phyloP scores from a whole-genome alignment of 2,888 invertebrate species.

The Mallateleia sp. region DNA sequence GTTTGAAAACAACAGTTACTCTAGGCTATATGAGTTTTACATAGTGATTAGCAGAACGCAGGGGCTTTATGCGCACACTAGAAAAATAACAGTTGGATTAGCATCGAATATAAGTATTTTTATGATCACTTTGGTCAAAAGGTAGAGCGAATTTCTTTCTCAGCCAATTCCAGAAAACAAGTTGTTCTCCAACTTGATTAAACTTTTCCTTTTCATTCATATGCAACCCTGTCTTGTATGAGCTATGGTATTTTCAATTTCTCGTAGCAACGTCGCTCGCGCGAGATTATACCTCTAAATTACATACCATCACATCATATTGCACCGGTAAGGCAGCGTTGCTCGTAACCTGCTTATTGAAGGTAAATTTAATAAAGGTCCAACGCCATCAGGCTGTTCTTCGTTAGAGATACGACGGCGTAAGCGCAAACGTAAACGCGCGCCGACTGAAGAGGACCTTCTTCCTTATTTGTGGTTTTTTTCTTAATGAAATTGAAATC shows the following conservation, averaged over 20 bases:
- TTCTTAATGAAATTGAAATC: conserved; percentile 66
- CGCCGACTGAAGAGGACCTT: conserved; percentile 30
- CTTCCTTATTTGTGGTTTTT: conserved; percentile 53
- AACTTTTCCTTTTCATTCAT: conserved; percentile 74
- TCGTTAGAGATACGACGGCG: conserved; percentile 70
- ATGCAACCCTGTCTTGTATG: conserved; percentile 74
- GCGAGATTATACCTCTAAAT: conserved; percentile 64
- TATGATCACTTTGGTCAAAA: neutral
- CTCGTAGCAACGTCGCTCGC: conserved; percentile 46
- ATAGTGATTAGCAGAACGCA: too few species aligned
- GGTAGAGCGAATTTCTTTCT: neutral
- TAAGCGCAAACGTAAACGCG: conserved; percentile 58
- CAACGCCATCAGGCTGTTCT: conserved; percentile 71
- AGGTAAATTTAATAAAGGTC: conserved; percentile 82
- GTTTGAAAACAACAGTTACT: too few species aligned
- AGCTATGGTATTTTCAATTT: conserved; percentile 79
- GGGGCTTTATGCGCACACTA: too few species aligned
- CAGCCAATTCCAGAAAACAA: conserved; percentile 40
- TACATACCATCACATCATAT: conserved; percentile 74
- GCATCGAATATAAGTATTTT: neutral
- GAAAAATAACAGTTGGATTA: too few species aligned
- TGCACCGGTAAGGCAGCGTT: conserved; percentile 67
- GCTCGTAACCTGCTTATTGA: conserved; percentile 81
- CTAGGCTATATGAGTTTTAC: too few species aligned
- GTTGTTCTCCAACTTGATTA: conserved; percentile 55